Conservation (phyloP, 1,140 invertebrate genomes). For the Sitobion miscanthi region DNA sequence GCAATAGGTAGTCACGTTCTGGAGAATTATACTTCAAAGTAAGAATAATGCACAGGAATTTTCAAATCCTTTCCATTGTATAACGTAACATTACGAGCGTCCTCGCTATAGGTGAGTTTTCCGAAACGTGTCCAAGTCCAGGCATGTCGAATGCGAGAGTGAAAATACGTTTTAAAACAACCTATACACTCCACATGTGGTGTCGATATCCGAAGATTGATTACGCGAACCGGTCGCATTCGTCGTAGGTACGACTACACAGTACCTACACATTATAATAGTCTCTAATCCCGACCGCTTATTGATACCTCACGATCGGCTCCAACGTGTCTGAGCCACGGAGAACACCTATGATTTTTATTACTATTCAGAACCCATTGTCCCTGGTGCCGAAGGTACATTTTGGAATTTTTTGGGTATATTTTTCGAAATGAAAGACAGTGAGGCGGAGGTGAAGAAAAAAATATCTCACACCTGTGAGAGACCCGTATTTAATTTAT, state of each 20-base stretch:
- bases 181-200: slow-evolving; percentile 43
- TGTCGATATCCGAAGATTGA: slow-evolving; percentile 52
- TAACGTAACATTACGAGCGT: neutral
- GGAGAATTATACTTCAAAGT: neutral
- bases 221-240: slow-evolving; percentile 21
- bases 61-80: slow-evolving; percentile 43
- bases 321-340: slow-evolving; percentile 50
- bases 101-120: slow-evolving; percentile 30
- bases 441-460: neutral
- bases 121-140: slow-evolving; percentile 52
- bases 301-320: slow-evolving; percentile 57
- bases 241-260: neutral
- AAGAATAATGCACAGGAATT: neutral
- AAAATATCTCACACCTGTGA: slow-evolving; percentile 52
- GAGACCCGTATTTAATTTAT: slow-evolving; percentile 54
- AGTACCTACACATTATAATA: neutral
- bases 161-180: slow-evolving; percentile 26
- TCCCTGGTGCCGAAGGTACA: slow-evolving; percentile 34
- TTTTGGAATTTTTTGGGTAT: slow-evolving; percentile 40
- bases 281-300: slow-evolving; percentile 48
- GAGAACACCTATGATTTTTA: slow-evolving; percentile 52
- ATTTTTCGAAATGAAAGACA: slow-evolving; percentile 10
- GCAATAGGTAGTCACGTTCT: slow-evolving; percentile 25
- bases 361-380: slow-evolving; percentile 24
- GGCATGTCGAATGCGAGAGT: slow-evolving; percentile 26